A percentile compares a stretch with the other conserved stretches of the same genome.
phyloP scores from a whole-genome alignment of 2,113 vertebrate species.

The Gobio gobio region DNA sequence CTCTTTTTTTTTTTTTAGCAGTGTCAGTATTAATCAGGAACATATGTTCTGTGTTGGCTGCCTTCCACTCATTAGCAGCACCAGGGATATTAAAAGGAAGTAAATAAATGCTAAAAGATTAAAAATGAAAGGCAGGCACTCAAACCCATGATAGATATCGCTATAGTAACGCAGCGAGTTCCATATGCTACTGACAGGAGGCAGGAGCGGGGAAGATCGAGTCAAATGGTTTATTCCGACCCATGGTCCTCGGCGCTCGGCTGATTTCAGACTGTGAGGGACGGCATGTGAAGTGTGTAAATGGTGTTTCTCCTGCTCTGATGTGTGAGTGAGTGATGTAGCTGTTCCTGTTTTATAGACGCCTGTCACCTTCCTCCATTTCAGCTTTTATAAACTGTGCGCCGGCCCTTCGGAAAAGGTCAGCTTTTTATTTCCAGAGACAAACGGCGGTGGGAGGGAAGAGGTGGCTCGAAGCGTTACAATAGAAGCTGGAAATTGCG shows the following conservation, averaged over 20 bases:
- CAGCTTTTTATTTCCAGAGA: slow-evolving; percentile 54
- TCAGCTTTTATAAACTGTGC: slow-evolving; percentile 61
- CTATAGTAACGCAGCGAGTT: slow-evolving; percentile 45
- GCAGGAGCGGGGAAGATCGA: slow-evolving; percentile 21
- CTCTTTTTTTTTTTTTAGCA: slow-evolving; percentile 67
- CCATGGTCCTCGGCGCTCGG: slow-evolving; percentile 31
- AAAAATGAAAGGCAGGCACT: background rate
- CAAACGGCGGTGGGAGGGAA: slow-evolving; percentile 27
- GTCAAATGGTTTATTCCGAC: slow-evolving; percentile 53
- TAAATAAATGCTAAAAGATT: slow-evolving; percentile 22
- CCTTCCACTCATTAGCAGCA: slow-evolving; percentile 76
- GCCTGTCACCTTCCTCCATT: slow-evolving; percentile 56
- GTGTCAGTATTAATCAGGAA: slow-evolving; percentile 71
- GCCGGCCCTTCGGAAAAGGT: slow-evolving; percentile 66
- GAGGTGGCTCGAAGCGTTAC: slow-evolving; percentile 80
- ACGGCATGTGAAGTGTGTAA: slow-evolving; percentile 44
- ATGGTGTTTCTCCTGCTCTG: slow-evolving; percentile 42
- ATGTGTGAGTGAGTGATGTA: slow-evolving; percentile 48
- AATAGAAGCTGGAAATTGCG: slow-evolving; percentile 81
- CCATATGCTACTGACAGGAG: slow-evolving; percentile 42
- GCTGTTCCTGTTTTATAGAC: slow-evolving; percentile 55
- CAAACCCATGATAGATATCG: slow-evolving; percentile 37
- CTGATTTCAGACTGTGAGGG: slow-evolving; percentile 43
- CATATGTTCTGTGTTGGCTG: slow-evolving; percentile 72
- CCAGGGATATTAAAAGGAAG: slow-evolving; percentile 48